Base-by-base conservation (phyloP, 1,140 invertebrate species). In the Spodoptera frugiperda region DNA sequence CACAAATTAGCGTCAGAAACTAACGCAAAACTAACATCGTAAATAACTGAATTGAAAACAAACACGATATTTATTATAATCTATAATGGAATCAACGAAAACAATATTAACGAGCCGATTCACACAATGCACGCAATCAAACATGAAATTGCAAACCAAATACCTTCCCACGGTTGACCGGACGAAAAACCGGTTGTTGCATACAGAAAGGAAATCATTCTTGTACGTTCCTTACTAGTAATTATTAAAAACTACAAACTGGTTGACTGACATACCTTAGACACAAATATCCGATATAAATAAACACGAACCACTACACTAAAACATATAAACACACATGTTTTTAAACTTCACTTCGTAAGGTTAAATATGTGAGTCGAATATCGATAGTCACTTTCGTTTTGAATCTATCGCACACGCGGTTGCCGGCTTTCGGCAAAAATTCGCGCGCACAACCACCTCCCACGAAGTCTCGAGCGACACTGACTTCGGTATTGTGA, bases 131-230 rank as follows among this genome's bases (percentile, higher is more conserved):
- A 80, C 48, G 53, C 78, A 48, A 76, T 75, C 71, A 63, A 39
- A 67, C 71, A 80, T 78, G 76, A 78, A 78, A 87, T 85, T 85
- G 82, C 85, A 86, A 89, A 82, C 81, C 77, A 84, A 86, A 90
- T 91, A 81, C 84, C 87, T 91, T 93, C 91, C 90, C 91, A 93
- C 91, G 91, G 88, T 87, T 82, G 81, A 83, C 82, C 89, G 89
- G 86, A 89, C 86, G 79, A 87, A 87, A 91, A 93, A 91, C 90
- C 83, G 87, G 89, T 92, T 84, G 81, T 89, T 90, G 87, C 90
- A 90, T 87, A 88, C 86, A 86, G 80, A 88, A 90, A 90, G 88
- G 85, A 89, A 91, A 91, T 89, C 85, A 83, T 80, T 78, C 76
- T 82, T 85, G 82, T 82, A 81, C 48, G 77, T 80, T 76, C 71